These are phyloP conservation scores for Chrysogorgia sp. DNA, from an alignment of 92 coral and sea anemone species.

Conservation along the genomic window DNA sequence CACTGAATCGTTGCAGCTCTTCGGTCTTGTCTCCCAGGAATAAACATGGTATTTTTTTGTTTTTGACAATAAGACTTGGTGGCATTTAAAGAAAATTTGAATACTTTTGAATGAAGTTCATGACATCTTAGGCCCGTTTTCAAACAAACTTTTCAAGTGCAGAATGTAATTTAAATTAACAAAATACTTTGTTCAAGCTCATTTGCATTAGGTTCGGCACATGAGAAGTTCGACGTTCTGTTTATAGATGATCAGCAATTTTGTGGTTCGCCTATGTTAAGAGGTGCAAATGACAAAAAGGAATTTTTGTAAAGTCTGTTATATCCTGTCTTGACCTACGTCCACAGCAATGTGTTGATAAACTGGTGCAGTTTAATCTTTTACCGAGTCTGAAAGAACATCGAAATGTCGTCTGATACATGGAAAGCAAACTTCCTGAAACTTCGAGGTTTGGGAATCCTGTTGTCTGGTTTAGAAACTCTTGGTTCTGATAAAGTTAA, in stretches of 20 bases:
- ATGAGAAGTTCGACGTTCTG: no score
- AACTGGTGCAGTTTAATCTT: not conserved
- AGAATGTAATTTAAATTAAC: no score
- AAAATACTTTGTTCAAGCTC: no score
- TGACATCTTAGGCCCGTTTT: no score
- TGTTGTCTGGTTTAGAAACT: conserved; percentile 72
- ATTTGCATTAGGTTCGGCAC: no score
- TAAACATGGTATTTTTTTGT: no score
- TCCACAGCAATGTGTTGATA: not conserved
- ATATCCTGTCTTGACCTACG: not conserved
- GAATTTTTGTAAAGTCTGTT: not conserved
- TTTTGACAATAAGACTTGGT: no score
- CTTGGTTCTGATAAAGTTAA: conserved; percentile 54
- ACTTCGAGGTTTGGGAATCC: conserved; percentile 77
- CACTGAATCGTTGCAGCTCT: no score
- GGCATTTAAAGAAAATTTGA: no score
- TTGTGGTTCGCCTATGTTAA: not conserved
- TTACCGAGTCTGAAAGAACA: not conserved
- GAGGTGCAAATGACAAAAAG: not conserved
- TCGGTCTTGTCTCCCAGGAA: no score
- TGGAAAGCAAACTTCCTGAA: conserved; percentile 83
- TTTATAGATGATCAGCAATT: not conserved
- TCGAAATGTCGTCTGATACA: conserved; percentile 45
- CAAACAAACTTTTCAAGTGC: no score
- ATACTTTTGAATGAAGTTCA: no score